A percentile compares a stretch with the other conserved stretches of the same genome.
These are phyloP conservation scores for Amphiura filiformis DNA, from an alignment of 35 echinoderm and acorn worm genomes.

Conservation along the genomic window DNA sequence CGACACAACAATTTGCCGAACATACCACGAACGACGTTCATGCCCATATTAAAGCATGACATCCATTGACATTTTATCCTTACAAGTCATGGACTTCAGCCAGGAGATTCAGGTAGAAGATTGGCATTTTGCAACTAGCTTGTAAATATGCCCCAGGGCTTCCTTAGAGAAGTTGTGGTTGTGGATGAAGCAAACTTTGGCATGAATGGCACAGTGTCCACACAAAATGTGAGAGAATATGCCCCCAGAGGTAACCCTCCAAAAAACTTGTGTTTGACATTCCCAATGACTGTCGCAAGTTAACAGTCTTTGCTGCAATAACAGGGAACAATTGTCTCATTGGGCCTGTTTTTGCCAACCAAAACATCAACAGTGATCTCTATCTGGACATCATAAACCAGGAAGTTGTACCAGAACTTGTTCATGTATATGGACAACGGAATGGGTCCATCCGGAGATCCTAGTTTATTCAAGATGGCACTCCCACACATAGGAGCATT, in stretches of 20 bases:
- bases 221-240: background rate
- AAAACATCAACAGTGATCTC: background rate
- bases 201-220: background rate
- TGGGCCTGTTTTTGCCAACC: background rate
- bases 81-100: background rate
- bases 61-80: background rate
- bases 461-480: slow-evolving; percentile 23
- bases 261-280: background rate
- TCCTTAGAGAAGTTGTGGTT: background rate
- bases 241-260: background rate
- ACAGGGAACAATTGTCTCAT: background rate
- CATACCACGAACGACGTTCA: background rate
- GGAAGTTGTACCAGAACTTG: background rate
- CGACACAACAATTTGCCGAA: background rate
- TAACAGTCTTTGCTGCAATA: background rate
- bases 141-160: background rate
- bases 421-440: background rate
- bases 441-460: background rate
- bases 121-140: background rate
- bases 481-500: slow-evolving; percentile 20
- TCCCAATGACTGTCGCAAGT: background rate
- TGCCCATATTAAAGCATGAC: background rate
- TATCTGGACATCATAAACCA: background rate
- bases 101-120: background rate
- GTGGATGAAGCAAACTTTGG: background rate